Conservation (phyloP, 2,888 invertebrate species). For the Drosophila greeni region DNA sequence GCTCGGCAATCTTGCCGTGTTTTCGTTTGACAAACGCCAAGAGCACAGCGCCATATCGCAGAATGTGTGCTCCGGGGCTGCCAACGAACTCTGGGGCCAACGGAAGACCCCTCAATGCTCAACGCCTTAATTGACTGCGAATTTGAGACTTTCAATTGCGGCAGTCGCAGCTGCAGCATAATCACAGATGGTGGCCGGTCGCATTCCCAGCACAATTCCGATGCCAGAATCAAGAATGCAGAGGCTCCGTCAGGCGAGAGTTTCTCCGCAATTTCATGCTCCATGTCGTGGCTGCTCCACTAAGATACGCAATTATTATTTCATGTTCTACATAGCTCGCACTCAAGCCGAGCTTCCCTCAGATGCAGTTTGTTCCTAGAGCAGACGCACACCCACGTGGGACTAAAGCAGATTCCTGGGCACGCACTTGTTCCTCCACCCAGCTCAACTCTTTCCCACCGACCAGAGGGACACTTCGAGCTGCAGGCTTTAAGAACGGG, state of each 20-base stretch:
- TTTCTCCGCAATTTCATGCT: constrained; percentile 50
- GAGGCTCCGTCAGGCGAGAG: constrained; percentile 35
- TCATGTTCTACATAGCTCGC: constrained; percentile 51
- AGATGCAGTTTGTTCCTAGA: constrained; percentile 1
- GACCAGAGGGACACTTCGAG: not conserved
- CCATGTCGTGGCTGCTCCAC: constrained; percentile 27
- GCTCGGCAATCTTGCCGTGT: not conserved
- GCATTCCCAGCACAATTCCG: constrained; percentile 51
- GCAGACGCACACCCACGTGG: constrained; percentile 5
- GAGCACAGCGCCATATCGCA: constrained; percentile 6
- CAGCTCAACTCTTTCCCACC: not conserved
- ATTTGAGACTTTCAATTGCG: constrained; percentile 44
- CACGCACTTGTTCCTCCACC: not conserved
- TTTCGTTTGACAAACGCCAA: constrained; percentile 10
- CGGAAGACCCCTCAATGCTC: not conserved
- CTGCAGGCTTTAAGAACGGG: not conserved
- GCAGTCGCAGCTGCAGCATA: constrained; percentile 41
- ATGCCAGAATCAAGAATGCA: constrained; percentile 10
- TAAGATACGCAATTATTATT: constrained; percentile 45
- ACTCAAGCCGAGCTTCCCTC: constrained; percentile 1
- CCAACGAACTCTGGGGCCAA: constrained; percentile 8
- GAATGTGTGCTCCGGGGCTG: constrained; percentile 7
- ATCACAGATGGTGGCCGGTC: constrained; percentile 21
- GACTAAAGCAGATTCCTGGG: not conserved
- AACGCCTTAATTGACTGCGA: constrained; percentile 10